Conservation (phyloP, 2,113 vertebrate genomes). For the Panurus biarmicus region DNA sequence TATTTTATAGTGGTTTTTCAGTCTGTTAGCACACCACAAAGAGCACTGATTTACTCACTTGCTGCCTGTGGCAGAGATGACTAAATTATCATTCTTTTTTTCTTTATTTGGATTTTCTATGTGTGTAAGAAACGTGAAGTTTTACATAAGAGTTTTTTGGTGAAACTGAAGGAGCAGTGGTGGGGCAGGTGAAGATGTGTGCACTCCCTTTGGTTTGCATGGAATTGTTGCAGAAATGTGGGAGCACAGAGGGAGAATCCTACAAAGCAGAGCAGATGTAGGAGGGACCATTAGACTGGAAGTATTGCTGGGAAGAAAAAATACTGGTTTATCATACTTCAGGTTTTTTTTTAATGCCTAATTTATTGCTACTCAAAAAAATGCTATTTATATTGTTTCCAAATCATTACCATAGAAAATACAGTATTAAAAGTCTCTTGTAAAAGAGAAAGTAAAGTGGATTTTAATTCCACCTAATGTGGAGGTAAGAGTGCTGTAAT, state of each 20-base stretch:
- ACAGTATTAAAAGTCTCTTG: not conserved
- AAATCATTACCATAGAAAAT: not conserved
- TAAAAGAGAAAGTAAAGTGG: not conserved
- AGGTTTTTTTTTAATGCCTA: not conserved
- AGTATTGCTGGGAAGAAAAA: not conserved
- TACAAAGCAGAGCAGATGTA: not conserved
- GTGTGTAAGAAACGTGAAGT: not conserved
- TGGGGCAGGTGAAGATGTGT: not conserved
- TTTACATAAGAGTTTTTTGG: not conserved
- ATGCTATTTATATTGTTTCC: not conserved
- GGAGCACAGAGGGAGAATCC: not conserved
- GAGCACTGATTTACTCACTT: not conserved
- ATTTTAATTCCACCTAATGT: not conserved
- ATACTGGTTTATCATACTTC: not conserved
- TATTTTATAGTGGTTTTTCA: not conserved
- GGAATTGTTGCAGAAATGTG: not conserved
- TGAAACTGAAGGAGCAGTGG: not conserved
- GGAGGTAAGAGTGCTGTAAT: not conserved
- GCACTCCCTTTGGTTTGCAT: not conserved
- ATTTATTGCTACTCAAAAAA: not conserved
- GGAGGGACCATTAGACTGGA: not conserved
- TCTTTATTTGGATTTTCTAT: not conserved
- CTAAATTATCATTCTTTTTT: not conserved
- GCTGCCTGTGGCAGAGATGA: not conserved
- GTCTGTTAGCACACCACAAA: not conserved